Base-by-base conservation (phyloP, 2,888 invertebrate genomes). In the Clivina fossor region DNA sequence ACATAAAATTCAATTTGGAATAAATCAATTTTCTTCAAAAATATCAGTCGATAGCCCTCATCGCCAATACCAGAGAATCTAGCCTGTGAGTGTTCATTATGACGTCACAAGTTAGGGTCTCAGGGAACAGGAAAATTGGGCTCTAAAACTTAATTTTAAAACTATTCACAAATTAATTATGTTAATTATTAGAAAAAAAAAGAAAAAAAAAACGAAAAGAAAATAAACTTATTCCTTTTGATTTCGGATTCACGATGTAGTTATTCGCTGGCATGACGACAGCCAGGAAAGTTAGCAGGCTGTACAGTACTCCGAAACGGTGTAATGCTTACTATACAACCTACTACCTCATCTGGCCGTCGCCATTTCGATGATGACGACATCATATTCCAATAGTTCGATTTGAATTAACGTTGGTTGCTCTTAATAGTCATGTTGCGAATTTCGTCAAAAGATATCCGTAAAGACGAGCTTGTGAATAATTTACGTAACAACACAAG, bases 251-350 rank as follows among this genome's bases (percentile, higher is more conserved):
- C 7, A 24, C 9, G 2, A 9, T 9, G 30, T 18, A 9, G 32
- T 51, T 41, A 13, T 9, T 30, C 35, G 63, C 56, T 62, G 69
- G 62, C 55, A 59, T 60, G 64, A 68, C 81, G 74, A 72, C 76
- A 74, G 78, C 82, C 75, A 80, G 91, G 90, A 90, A 92, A 93
- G 92, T 91, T 92, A 93, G 93, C 90, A 92, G 90, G 90, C 86
- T 91, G 90, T 89, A 92, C 90, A 92, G 93, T 91, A 85, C 88
- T 86, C 86, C 86, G 81, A 80, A 80, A 76, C 74, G 85, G 90
- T 90, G 90, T 89, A 85, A 90, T 84, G 90, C 85, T 82, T 90
- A 92, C 93, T 91, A 93, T 93, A 93, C 93, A 93, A 93, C 93
- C 92, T 91, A 93, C 93, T 93, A 93, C 93, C 93, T 93, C 93